Conservation (phyloP, 2,797 vertebrate species). For the Scolopax rusticola region DNA sequence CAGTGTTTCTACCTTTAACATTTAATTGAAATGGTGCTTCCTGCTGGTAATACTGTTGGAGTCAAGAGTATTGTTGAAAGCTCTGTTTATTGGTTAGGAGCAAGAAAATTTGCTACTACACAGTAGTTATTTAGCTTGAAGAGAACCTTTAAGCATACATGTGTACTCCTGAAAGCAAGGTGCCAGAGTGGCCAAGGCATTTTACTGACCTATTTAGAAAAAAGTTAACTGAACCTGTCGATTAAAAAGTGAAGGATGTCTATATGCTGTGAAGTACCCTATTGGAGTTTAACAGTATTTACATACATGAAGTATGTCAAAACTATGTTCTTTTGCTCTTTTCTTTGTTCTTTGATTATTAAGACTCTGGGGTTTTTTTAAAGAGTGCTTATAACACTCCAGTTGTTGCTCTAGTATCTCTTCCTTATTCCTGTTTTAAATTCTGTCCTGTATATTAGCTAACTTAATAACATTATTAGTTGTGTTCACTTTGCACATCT, state of each 20-base stretch:
- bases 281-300: neutral
- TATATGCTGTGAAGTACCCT: neutral
- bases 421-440: neutral
- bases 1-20: neutral
- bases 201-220: neutral
- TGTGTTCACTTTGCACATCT: neutral
- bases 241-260: neutral
- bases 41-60: neutral
- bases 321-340: neutral
- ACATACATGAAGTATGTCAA: neutral
- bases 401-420: neutral
- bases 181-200: neutral
- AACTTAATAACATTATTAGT: neutral
- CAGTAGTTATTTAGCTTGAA: neutral
- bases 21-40: neutral
- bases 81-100: neutral
- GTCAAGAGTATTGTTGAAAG: neutral
- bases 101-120: neutral
- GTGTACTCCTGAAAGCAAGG: neutral
- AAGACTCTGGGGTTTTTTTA: neutral
- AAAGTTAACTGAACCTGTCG: accelerated
- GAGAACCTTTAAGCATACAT: neutral
- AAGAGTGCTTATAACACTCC: neutral
- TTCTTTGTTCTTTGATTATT: neutral
- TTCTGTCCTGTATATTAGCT: neutral